Evolutionary conservation across 2,113 vertebrate genomes (phyloP).

Genomic region (Speoplatyrhinus poulsoni): DNA sequence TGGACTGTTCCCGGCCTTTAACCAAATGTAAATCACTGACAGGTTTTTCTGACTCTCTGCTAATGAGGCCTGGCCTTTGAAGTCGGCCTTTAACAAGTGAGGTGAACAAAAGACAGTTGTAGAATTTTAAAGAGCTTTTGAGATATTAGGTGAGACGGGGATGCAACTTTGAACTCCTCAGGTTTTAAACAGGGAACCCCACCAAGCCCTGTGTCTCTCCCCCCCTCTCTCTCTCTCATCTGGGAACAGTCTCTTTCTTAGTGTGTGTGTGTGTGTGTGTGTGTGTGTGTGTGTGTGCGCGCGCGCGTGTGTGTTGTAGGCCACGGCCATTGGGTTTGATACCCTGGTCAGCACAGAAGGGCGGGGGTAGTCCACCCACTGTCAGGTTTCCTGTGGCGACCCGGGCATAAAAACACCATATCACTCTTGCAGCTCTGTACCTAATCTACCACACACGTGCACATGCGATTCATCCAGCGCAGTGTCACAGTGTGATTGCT

Average conservation of each 20-base stretch:
- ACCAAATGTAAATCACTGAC: slow-evolving; percentile 60
- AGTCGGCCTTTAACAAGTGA: slow-evolving; percentile 70
- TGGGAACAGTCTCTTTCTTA: too few relatives aligned
- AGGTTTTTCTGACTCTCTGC: slow-evolving; percentile 76
- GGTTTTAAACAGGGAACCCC: slow-evolving; percentile 49
- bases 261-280: too few relatives aligned
- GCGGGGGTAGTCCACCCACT: too few relatives aligned
- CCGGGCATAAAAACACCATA: too few relatives aligned
- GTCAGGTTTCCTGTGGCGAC: slow-evolving; percentile 33
- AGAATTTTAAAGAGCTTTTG: slow-evolving; percentile 77
- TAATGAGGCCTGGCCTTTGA: slow-evolving; percentile 75
- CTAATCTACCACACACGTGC: too few relatives aligned
- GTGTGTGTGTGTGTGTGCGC: too few relatives aligned
- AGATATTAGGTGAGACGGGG: slow-evolving; percentile 70
- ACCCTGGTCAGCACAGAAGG: too few relatives aligned
- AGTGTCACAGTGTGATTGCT: too few relatives aligned
- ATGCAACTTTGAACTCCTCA: slow-evolving; percentile 40
- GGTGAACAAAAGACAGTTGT: slow-evolving; percentile 68
- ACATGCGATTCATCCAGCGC: too few relatives aligned
- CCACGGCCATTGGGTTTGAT: too few relatives aligned
- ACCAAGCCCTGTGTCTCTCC: slow-evolving; percentile 6
- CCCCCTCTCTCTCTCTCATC: slow-evolving; percentile 47
- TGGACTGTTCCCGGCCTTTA: slow-evolving; percentile 74
- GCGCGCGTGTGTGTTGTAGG: too few relatives aligned
- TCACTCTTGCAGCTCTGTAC: too few relatives aligned